Conservation (phyloP, 2,797 vertebrate genomes). For the Staurois parvus region DNA sequence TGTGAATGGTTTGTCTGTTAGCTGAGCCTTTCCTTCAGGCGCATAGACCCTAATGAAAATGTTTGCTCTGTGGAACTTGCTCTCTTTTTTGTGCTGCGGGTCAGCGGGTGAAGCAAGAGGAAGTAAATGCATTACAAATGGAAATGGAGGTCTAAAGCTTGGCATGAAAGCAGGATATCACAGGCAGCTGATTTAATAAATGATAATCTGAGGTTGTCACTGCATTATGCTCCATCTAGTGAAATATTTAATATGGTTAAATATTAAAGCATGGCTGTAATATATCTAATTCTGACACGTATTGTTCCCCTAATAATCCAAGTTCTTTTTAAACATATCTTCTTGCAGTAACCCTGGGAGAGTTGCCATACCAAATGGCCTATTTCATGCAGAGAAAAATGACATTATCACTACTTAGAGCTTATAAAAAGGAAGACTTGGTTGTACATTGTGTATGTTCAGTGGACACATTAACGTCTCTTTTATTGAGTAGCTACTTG, state of each 20-base stretch:
- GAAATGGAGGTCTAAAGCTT: slow-evolving; percentile 19
- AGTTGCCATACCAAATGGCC: slow-evolving; percentile 32
- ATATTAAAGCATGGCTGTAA: slow-evolving; percentile 26
- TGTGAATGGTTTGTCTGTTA: slow-evolving; percentile 52
- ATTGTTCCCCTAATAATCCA: slow-evolving; percentile 2
- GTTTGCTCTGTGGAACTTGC: slow-evolving; percentile 41
- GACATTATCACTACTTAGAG: neutral
- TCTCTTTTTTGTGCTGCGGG: slow-evolving; percentile 25
- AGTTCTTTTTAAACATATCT: neutral
- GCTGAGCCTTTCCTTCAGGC: slow-evolving; percentile 28
- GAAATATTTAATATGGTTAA: slow-evolving; percentile 26
- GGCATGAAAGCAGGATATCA: neutral
- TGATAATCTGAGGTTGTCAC: slow-evolving; percentile 12
- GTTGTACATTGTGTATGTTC: neutral
- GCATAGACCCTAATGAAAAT: slow-evolving; percentile 42
- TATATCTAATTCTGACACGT: slow-evolving; percentile 3
- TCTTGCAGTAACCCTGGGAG: slow-evolving; percentile 5
- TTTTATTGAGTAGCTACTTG: neutral
- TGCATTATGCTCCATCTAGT: slow-evolving; percentile 29
- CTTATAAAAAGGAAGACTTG: neutral
- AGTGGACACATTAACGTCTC: neutral
- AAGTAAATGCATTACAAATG: slow-evolving; percentile 43
- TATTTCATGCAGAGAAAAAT: slow-evolving; percentile 15
- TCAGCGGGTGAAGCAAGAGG: slow-evolving; percentile 23
- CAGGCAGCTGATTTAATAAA: slow-evolving; percentile 44